These are phyloP conservation scores for Lasioglossum calceatum DNA, from an alignment of 2,888 invertebrate species.

Conservation along the genomic window DNA sequence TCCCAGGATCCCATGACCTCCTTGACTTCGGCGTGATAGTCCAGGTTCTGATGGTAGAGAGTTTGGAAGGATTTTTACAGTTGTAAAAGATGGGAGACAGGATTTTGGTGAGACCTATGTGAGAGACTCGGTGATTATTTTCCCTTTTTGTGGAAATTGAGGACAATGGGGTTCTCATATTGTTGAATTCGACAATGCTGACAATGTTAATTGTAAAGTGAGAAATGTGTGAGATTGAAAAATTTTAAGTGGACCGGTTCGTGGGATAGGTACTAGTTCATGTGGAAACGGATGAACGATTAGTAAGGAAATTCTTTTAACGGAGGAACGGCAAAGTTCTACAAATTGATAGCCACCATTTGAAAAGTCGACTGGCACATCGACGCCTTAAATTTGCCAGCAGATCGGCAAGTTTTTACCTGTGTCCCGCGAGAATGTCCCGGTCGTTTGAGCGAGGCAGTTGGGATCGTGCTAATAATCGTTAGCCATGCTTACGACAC, in stretches of 20 bases:
- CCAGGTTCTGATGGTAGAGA: not conserved
- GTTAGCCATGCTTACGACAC: not conserved
- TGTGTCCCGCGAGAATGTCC: not conserved
- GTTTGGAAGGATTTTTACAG: not conserved
- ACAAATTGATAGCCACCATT: not conserved
- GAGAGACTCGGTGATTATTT: not conserved
- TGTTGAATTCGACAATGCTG: no score
- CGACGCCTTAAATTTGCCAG: not conserved
- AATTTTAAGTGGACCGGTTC: no score
- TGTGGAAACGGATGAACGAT: no score
- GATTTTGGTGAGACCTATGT: not conserved
- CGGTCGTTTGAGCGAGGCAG: not conserved
- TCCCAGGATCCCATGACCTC: not conserved
- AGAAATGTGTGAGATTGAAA: no score
- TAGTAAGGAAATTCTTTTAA: no score
- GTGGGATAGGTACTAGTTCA: no score
- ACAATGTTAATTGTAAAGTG: no score
- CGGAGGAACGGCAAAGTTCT: not conserved
- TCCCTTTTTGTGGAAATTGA: not conserved
- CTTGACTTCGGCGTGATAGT: not conserved
- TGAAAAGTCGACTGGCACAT: not conserved
- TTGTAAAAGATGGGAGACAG: not conserved
- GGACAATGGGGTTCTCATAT: no score
- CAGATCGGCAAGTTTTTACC: not conserved
- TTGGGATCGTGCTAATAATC: not conserved